Percentiles rank a stretch among this genome's conserved stretches.
Evolutionary conservation across 2,888 invertebrate genomes (phyloP).

Genomic region (Phania funesta): DNA sequence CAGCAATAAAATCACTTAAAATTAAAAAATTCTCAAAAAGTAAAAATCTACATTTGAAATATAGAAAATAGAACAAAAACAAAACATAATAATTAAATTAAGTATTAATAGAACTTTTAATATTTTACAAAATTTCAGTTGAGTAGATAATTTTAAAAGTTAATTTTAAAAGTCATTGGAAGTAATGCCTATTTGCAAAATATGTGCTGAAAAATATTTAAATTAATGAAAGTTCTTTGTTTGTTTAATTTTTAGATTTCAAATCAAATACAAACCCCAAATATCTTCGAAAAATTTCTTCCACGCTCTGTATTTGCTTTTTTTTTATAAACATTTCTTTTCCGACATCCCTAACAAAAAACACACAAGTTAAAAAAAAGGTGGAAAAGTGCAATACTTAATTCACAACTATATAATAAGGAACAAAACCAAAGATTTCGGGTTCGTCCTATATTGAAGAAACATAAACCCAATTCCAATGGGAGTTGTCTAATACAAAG

Average conservation of each 20-base stretch:
- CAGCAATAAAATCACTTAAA: too few species aligned
- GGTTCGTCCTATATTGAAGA: constrained; percentile 54
- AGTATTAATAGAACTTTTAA: too few species aligned
- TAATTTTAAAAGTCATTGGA: too few species aligned
- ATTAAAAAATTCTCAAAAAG: too few species aligned
- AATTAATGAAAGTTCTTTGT: too few species aligned
- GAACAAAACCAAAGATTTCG: constrained; percentile 70
- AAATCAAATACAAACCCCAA: background rate
- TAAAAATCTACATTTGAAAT: too few species aligned
- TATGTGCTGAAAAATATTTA: too few species aligned
- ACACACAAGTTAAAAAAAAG: constrained; percentile 3
- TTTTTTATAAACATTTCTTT: constrained; percentile 5
- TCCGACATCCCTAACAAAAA: background rate
- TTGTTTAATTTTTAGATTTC: constrained; percentile 22
- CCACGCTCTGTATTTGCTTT: constrained; percentile 3
- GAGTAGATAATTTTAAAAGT: too few species aligned
- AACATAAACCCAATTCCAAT: constrained; percentile 38
- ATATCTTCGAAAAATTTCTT: constrained; percentile 15
- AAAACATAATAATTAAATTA: too few species aligned
- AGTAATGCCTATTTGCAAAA: too few species aligned
- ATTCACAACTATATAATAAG: constrained; percentile 64
- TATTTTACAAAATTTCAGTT: too few species aligned
- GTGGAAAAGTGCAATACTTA: constrained; percentile 62
- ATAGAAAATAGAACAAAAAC: too few species aligned
- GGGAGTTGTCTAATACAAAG: constrained; percentile 22